phyloP scores from a whole-genome alignment of 2,113 vertebrate genomes.

The Sialia sialis region DNA sequence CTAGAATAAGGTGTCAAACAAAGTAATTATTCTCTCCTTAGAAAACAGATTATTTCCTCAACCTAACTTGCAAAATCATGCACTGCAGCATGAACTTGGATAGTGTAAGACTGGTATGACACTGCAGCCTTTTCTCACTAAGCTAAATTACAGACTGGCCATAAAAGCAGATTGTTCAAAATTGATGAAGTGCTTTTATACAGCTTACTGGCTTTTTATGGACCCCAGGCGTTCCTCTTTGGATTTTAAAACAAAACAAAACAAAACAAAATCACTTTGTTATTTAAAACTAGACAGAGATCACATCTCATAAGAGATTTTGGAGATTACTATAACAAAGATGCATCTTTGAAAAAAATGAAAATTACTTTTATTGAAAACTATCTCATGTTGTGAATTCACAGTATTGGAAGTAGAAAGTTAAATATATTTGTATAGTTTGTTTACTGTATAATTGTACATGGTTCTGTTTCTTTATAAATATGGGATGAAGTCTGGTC shows the following conservation, averaged over 20 bases:
- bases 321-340: not conserved
- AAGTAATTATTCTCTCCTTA: not conserved
- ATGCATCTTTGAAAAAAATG: not conserved
- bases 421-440: not conserved
- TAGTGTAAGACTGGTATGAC: not conserved
- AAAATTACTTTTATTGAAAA: not conserved
- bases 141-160: not conserved
- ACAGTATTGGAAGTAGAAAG: not conserved
- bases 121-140: not conserved
- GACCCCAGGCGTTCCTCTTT: not conserved
- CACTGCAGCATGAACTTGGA: not conserved
- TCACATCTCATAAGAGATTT: not conserved
- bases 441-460: not conserved
- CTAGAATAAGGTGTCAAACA: not conserved
- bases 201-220: not conserved
- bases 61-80: not conserved
- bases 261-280: not conserved
- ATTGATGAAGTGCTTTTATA: not conserved
- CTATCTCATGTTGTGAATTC: not conserved
- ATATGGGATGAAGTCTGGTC: not conserved
- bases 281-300: not conserved
- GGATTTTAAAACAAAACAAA: not conserved
- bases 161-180: not conserved
- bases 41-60: not conserved
- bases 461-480: not conserved